Percentiles rank a stretch among this genome's conserved stretches.
Evolutionary conservation across 2,113 vertebrate species (phyloP).

Genomic region (Gadus macrocephalus): DNA sequence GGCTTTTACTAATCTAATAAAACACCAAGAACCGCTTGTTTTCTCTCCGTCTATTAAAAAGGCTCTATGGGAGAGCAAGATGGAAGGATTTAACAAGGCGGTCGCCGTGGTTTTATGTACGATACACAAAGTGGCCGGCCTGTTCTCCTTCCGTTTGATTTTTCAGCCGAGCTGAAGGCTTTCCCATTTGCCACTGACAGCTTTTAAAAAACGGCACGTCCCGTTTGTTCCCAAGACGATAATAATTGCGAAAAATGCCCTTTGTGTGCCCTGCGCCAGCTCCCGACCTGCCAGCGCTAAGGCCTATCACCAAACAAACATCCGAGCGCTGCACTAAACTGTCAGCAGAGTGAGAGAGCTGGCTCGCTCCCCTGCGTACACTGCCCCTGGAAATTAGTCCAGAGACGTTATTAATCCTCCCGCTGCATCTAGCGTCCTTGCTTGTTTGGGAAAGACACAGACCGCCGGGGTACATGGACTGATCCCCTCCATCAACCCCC

Average conservation of each 20-base stretch:
- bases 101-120: constrained; percentile 8
- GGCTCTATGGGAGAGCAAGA: not conserved
- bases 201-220: constrained; percentile 38
- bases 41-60: too few relatives aligned
- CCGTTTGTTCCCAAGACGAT: constrained; percentile 38
- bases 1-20: too few relatives aligned
- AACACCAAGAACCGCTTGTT: too few relatives aligned
- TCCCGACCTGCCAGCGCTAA: constrained; percentile 31
- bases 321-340: constrained; percentile 34
- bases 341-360: constrained; percentile 40
- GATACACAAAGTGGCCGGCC: constrained; percentile 1
- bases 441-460: constrained; percentile 65
- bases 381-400: constrained; percentile 47
- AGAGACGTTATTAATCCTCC: constrained; percentile 59
- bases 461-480: constrained; percentile 36
- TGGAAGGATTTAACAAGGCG: not conserved
- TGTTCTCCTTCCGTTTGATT: constrained; percentile 4
- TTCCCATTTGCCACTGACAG: constrained; percentile 38
- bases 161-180: constrained; percentile 22
- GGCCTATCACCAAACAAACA: constrained; percentile 51
- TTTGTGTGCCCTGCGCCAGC: constrained; percentile 28
- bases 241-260: constrained; percentile 36
- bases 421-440: constrained; percentile 57
- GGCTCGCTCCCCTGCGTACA: constrained; percentile 48
- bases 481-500: constrained; percentile 27